Evolutionary conservation across 2,797 vertebrate species (phyloP).

Genomic region (Poeciliopsis paucimaculata): DNA sequence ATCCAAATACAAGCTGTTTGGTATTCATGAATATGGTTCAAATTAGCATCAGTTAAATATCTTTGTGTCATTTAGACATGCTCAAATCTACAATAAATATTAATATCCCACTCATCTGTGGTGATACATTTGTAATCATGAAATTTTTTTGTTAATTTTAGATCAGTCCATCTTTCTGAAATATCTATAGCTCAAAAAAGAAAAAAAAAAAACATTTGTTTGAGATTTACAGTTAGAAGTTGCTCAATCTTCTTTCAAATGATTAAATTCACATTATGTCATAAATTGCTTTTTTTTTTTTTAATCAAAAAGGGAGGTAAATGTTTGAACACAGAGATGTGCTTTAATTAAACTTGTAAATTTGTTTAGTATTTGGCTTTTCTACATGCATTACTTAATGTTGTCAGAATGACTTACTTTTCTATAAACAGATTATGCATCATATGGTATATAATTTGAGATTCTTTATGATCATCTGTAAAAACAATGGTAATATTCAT

Average conservation of each 20-base stretch:
- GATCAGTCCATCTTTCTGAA: background rate
- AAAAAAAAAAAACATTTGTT: background rate
- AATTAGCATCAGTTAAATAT: conserved; percentile 1
- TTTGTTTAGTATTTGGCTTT: background rate
- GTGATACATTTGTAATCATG: background rate
- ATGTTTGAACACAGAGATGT: conserved; percentile 13
- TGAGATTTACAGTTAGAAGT: background rate
- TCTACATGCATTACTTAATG: background rate
- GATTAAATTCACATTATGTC: background rate
- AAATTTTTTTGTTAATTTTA: conserved; percentile 8
- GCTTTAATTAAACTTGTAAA: background rate
- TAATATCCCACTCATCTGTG: background rate
- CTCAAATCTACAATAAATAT: background rate
- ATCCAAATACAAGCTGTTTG: conserved; percentile 24
- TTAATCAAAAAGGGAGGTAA: conserved; percentile 11
- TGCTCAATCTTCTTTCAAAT: background rate
- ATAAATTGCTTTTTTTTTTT: background rate
- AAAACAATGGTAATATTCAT: background rate
- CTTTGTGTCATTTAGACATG: background rate
- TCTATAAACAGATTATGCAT: background rate
- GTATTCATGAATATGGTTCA: conserved; percentile 11
- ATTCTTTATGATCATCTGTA: background rate
- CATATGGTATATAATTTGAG: background rate
- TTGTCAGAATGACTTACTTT: background rate
- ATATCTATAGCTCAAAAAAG: background rate